These are phyloP conservation scores for Conomelus anceps DNA, from an alignment of 2,888 invertebrate genomes.

Conservation along the genomic window DNA sequence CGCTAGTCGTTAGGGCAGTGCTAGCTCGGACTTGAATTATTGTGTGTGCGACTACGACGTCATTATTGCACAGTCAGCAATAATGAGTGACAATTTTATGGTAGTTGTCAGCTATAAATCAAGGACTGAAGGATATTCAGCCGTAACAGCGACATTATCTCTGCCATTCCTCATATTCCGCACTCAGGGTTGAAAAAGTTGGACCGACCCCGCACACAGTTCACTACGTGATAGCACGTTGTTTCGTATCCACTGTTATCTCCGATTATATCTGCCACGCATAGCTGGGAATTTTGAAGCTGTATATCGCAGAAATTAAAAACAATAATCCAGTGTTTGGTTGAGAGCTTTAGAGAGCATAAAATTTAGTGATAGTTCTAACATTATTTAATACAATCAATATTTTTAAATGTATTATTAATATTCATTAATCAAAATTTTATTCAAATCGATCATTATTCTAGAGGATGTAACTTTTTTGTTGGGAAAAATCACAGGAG, in stretches of 20 bases:
- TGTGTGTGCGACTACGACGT: too few relatives aligned
- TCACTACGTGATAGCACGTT: not conserved
- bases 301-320: too few relatives aligned
- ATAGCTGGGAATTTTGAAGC: not conserved
- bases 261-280: not conserved
- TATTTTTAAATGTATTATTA: too few relatives aligned
- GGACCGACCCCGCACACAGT: not conserved
- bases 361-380: too few relatives aligned
- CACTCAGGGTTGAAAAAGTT: not conserved
- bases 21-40: too few relatives aligned
- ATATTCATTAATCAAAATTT: too few relatives aligned
- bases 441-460: too few relatives aligned
- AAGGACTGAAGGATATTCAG: not conserved
- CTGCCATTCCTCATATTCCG: not conserved
- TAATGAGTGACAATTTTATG: not conserved
- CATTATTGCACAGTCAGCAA: not conserved
- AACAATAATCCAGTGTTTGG: too few relatives aligned
- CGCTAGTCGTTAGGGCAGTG: not conserved
- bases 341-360: too few relatives aligned
- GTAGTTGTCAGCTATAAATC: not conserved
- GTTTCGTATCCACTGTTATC: not conserved
- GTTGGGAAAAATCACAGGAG: too few relatives aligned
- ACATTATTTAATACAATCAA: too few relatives aligned
- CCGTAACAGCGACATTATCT: not conserved
- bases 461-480: too few relatives aligned